Conservation (phyloP, 92 coral and sea anemone genomes). For the Bergia puertoricense region DNA sequence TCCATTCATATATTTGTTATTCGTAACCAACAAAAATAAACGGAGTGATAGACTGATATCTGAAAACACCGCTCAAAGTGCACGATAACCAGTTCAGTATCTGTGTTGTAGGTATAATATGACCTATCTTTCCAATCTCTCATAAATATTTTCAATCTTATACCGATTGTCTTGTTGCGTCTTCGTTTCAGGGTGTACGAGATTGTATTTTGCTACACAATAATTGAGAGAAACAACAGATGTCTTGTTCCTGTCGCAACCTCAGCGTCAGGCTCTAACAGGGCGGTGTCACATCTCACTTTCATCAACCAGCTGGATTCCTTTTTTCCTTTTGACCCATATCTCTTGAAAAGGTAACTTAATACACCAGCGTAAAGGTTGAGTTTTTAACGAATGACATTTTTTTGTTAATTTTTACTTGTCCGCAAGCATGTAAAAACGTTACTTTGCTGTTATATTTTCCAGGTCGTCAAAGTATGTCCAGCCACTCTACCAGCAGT, state of each 20-base stretch:
- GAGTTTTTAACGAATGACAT: neutral
- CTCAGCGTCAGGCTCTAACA: conserved; percentile 60
- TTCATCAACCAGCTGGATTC: conserved; percentile 89
- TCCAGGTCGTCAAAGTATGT: conserved; percentile 80
- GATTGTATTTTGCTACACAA: conserved; percentile 92
- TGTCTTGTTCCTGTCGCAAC: conserved; percentile 82
- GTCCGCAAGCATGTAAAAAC: neutral
- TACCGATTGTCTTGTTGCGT: neutral
- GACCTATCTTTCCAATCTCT: neutral
- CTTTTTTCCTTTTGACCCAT: conserved; percentile 96
- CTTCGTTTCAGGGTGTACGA: conserved; percentile 68
- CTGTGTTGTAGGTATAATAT: neutral
- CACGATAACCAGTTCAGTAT: neutral
- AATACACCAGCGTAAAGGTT: too few species aligned
- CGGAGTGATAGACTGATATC: too few species aligned
- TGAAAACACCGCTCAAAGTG: too few species aligned
- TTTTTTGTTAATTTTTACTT: neutral
- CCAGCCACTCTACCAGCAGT: conserved; percentile 76
- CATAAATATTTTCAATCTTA: neutral
- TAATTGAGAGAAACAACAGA: conserved; percentile 94
- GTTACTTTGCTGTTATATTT: neutral
- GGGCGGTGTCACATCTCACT: conserved; percentile 71
- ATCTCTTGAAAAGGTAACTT: conserved; percentile 78
- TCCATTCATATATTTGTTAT: too few species aligned
- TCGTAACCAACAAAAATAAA: too few species aligned